A percentile compares a stretch with the other conserved stretches of the same genome.
These are phyloP conservation scores for Stigmatopora argus DNA, from an alignment of 2,113 vertebrate genomes.

Conservation along the genomic window DNA sequence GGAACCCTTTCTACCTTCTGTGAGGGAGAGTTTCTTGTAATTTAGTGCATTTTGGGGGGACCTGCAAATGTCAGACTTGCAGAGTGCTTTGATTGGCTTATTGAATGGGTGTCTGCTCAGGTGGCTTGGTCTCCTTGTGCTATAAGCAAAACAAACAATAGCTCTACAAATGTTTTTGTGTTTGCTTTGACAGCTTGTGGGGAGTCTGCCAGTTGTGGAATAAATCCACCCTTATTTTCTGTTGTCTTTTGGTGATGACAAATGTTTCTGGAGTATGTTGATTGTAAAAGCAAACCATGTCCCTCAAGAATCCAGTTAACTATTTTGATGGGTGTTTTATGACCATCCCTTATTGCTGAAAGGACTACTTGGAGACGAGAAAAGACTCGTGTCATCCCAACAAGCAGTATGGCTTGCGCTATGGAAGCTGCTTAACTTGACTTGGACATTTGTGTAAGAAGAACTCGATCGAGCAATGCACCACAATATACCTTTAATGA, in stretches of 20 bases:
- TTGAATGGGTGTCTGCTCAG: conserved; percentile 28
- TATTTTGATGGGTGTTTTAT: conserved; percentile 45
- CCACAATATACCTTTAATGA: conserved; percentile 32
- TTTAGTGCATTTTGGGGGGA: background rate
- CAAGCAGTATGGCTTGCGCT: conserved; percentile 12
- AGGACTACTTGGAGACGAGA: conserved; percentile 37
- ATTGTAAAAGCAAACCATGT: conserved; percentile 19
- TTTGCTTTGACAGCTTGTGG: conserved; percentile 6
- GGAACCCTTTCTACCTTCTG: conserved; percentile 16
- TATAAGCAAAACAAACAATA: conserved; percentile 42
- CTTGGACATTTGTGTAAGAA: conserved; percentile 25
- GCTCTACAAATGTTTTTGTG: conserved; percentile 18
- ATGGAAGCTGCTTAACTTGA: conserved; percentile 17
- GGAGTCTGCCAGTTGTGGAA: conserved; percentile 11
- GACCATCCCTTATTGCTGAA: conserved; percentile 45
- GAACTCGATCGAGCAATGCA: conserved; percentile 2
- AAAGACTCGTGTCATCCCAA: conserved; percentile 46
- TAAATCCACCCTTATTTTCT: conserved; percentile 18
- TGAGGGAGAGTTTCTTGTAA: conserved; percentile 23
- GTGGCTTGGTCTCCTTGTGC: conserved; percentile 21
- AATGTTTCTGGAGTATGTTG: conserved; percentile 22
- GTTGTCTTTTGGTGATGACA: conserved; percentile 31
- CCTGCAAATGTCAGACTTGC: conserved; percentile 41
- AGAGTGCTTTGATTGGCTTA: conserved; percentile 35
- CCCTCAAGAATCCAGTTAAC: conserved; percentile 37